Conservation (phyloP, 2,797 vertebrate species). For the Semaprochilodus insignis region DNA sequence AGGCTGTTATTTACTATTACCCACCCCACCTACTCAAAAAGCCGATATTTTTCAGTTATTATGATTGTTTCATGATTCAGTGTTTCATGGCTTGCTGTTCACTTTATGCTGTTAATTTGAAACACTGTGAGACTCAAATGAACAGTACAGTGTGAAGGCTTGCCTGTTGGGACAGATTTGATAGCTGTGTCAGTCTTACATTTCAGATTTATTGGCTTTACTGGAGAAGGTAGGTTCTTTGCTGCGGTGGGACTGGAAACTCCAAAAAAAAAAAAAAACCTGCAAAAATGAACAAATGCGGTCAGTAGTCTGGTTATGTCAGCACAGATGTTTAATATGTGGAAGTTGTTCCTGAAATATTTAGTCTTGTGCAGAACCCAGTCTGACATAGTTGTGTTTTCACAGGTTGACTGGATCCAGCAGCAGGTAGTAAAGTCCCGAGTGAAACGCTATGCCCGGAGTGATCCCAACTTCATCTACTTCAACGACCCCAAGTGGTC, state of each 20-base stretch:
- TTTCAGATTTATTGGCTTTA: background rate
- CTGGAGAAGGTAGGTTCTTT: background rate
- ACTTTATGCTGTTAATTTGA: too few species aligned
- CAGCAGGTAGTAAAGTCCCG: constrained; percentile 89
- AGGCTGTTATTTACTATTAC: constrained; percentile 44
- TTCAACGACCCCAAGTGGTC: constrained; percentile 94
- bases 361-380: constrained; percentile 16
- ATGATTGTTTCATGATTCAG: too few species aligned
- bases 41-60: too few species aligned
- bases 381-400: constrained; percentile 16
- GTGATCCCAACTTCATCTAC: constrained; percentile 72
- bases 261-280: background rate
- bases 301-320: background rate
- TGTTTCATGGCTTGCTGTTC: background rate
- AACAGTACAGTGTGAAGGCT: too few species aligned
- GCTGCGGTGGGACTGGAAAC: background rate
- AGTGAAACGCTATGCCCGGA: constrained; percentile 82
- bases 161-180: too few species aligned
- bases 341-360: constrained; percentile 25
- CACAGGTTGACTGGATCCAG: constrained; percentile 88
- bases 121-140: too few species aligned
- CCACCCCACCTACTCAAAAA: background rate
- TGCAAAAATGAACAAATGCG: background rate
- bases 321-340: constrained; percentile 5
- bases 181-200: background rate